Evolutionary conservation across 2,888 invertebrate genomes (phyloP), one percentile per base, ranked within the genome.

Genomic region (Phortica okadai): DNA sequence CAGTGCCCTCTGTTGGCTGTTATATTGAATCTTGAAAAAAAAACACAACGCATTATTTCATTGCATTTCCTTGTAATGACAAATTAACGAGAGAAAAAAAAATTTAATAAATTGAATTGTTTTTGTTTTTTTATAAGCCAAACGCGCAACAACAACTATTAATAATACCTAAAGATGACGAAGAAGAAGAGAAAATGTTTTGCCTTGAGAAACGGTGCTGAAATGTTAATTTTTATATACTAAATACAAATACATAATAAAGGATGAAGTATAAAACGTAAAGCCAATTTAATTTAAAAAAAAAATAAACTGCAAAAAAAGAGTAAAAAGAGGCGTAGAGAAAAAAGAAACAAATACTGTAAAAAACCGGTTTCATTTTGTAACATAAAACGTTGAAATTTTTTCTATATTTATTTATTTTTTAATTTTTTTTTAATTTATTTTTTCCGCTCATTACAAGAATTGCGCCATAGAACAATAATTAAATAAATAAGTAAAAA

Each of bases 161-260:
- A 25, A 10, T 72, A 16, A 72, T n/a, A 72, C 7, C 6, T 16
- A 72, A 72, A 59, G 21, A 59, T 59, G n/a, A 56, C n/a, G 56
- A 56, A 77, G 21, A 21, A 21, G 75, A 72, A 73, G 62, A 58
- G 73, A 11, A 59, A 69, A 77, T 76, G 78, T 70, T 56, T 81
- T 82, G 82, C 82, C 88, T 87, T 88, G 83, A 87, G 82, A 87
- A 89, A 90, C 87, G 90, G 90, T 90, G 90, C 90, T 90, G 90
- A 91, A 90, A 90, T 91, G 90, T 90, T 90, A 90, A 89, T 90
- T 87, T 86, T 59, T 41, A 54, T 54, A 54, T 70, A 54, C 33
- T 33, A 16, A 69, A 69, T 16, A n/a, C 78, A 83, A 83, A 82
- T 82, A 45, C n/a, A 77, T 79, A 78, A 79, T 56, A 80, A 70